Conservation (phyloP, 1,140 invertebrate species). For the Ericerus pela region DNA sequence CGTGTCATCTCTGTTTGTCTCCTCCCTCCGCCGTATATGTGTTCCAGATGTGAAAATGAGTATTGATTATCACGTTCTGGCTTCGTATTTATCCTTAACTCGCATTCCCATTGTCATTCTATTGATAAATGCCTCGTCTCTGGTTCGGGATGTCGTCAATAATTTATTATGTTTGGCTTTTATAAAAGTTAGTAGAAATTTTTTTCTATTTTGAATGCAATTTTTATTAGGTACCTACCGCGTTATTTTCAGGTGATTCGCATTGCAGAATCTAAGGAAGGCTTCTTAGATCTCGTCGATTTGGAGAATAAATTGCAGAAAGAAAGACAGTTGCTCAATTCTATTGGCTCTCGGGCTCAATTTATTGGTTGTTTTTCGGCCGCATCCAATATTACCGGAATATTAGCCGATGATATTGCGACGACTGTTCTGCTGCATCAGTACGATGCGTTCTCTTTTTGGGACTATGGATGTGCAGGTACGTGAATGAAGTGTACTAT, state of each 20-base stretch:
- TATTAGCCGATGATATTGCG: conserved; percentile 64
- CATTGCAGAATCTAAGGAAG: conserved; percentile 59
- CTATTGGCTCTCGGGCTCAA: conserved; percentile 31
- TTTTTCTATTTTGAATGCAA: no score
- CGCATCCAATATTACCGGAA: conserved; percentile 79
- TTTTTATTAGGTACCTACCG: no score
- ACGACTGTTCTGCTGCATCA: conserved; percentile 68
- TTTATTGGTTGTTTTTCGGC: conserved; percentile 77
- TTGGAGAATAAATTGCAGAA: conserved; percentile 54
- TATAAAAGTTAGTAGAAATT: no score
- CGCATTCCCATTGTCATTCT: no score
- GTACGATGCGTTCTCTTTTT: conserved; percentile 68
- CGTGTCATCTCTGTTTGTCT: no score
- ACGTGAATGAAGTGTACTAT: conserved; percentile 19
- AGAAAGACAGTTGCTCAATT: conserved; percentile 32
- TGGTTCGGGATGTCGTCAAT: no score
- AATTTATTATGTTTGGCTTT: no score
- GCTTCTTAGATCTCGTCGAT: conserved; percentile 60
- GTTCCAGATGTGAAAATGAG: no score
- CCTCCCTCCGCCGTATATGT: no score
- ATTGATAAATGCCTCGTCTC: no score
- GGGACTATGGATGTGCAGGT: conserved; percentile 76
- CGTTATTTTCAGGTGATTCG: conserved; percentile 48
- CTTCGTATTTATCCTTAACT: no score
- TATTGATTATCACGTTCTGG: no score